Percentiles rank a stretch among this genome's conserved stretches.
Conservation (phyloP, 53 echinoderm and acorn worm species). For the Mesocentrotus franciscanus region DNA sequence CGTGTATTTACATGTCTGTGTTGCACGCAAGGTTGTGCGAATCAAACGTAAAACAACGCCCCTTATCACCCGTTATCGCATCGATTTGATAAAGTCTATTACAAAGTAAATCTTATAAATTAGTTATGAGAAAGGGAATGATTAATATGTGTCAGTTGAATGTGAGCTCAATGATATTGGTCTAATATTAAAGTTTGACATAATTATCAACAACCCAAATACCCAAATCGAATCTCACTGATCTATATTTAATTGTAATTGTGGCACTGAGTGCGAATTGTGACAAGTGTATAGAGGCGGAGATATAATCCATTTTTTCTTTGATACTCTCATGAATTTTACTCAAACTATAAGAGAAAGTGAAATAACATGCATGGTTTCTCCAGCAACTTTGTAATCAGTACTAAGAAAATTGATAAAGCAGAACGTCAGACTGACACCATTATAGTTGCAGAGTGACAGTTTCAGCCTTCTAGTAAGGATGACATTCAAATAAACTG, state of each 20-base stretch:
- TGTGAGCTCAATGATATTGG: constrained; percentile 47
- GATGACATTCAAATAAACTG: neutral
- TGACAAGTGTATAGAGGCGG: neutral
- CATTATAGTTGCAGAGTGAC: neutral
- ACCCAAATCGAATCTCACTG: neutral
- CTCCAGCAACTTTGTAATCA: neutral
- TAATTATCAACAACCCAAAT: constrained; percentile 3
- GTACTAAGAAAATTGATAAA: neutral
- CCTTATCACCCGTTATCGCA: constrained; percentile 48
- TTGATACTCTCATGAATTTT: neutral
- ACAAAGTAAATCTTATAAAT: constrained; percentile 36
- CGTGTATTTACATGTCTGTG: constrained; percentile 7
- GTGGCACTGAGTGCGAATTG: neutral
- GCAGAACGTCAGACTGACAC: neutral
- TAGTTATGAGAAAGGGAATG: neutral
- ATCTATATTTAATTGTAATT: neutral
- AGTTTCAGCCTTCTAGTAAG: neutral
- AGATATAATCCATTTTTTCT: neutral
- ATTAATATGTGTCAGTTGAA: constrained; percentile 41
- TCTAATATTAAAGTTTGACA: neutral
- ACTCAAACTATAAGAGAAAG: neutral
- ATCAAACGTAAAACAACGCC: constrained; percentile 28
- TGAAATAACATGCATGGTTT: neutral
- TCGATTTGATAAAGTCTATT: constrained; percentile 10
- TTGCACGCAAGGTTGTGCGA: constrained; percentile 31